Percentiles rank a stretch among this genome's conserved stretches.
Conservation (phyloP, 2,113 vertebrate genomes). For the Nymphicus hollandicus region DNA sequence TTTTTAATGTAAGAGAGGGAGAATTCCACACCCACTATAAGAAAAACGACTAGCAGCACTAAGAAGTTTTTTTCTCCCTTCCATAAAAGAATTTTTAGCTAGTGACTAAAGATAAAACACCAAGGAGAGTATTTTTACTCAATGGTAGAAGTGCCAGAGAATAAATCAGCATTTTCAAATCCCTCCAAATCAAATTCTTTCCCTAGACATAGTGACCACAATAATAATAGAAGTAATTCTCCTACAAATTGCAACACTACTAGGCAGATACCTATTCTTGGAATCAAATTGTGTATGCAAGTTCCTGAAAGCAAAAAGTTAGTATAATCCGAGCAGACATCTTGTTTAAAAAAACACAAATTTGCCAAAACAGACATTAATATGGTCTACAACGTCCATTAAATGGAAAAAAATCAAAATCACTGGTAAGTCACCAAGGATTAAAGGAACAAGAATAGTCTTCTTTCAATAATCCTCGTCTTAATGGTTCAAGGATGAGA, state of each 20-base stretch:
- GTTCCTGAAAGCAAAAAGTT: conserved; percentile 57
- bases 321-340: conserved; percentile 61
- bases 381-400: conserved; percentile 47
- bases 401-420: conserved; percentile 52
- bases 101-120: conserved; percentile 15
- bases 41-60: conserved; percentile 33
- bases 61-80: conserved; percentile 37
- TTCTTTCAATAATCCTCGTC: conserved; percentile 60
- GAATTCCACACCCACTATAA: conserved; percentile 36
- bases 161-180: conserved; percentile 67
- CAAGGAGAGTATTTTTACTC: conserved; percentile 25
- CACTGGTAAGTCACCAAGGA: conserved; percentile 57
- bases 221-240: conserved; percentile 33
- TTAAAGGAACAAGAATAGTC: conserved; percentile 25
- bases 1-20: background rate
- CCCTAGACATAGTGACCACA: conserved; percentile 53
- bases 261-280: conserved; percentile 41
- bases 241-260: conserved; percentile 53
- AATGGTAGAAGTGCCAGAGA: conserved; percentile 47
- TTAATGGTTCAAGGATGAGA: conserved; percentile 63
- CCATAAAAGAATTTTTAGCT: conserved; percentile 40
- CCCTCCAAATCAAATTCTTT: conserved; percentile 45
- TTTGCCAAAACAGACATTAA: conserved; percentile 55
- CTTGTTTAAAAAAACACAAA: conserved; percentile 44
- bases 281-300: conserved; percentile 49